Evolutionary conservation across 1,140 invertebrate genomes (phyloP).

Genomic region (Probaryconus sp.): DNA sequence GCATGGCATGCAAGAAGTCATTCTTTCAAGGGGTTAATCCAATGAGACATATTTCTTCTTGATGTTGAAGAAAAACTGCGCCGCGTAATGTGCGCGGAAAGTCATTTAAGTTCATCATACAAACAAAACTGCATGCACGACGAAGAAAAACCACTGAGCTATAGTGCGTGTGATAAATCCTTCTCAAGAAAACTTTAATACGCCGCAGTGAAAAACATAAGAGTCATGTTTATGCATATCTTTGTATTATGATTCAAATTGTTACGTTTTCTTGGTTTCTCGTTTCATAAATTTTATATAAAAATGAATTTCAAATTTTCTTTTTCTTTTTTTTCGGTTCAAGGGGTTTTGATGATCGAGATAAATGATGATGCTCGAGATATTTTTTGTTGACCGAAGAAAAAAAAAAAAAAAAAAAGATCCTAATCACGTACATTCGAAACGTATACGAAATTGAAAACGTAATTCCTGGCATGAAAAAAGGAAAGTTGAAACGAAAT

Average conservation of each 20-base stretch:
- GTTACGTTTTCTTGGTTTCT: slow-evolving; percentile 7
- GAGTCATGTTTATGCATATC: slow-evolving; percentile 20
- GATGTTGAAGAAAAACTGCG: slow-evolving; percentile 22
- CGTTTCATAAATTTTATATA: too few species aligned
- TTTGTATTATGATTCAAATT: slow-evolving; percentile 17
- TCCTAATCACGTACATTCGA: too few species aligned
- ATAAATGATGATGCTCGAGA: too few species aligned
- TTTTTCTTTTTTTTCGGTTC: too few species aligned
- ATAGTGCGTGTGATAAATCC: slow-evolving; percentile 43
- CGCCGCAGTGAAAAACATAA: too few species aligned
- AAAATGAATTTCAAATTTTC: too few species aligned
- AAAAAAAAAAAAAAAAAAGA: too few species aligned
- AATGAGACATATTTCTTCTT: slow-evolving; percentile 51
- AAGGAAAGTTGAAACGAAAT: too few species aligned
- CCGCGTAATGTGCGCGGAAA: slow-evolving; percentile 19
- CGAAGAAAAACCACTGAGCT: slow-evolving; percentile 14
- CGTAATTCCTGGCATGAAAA: too few species aligned
- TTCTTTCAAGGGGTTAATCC: slow-evolving; percentile 53
- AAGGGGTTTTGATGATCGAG: too few species aligned
- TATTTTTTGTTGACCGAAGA: too few species aligned
- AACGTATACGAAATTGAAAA: too few species aligned
- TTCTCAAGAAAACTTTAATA: slow-evolving; percentile 39
- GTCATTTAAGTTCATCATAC: slow-evolving; percentile 38
- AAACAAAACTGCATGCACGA: slow-evolving; percentile 30
- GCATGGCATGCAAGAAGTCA: slow-evolving; percentile 44